Evolutionary conservation across 2,113 vertebrate species (phyloP).

Genomic region (Oophaga pumilio): DNA sequence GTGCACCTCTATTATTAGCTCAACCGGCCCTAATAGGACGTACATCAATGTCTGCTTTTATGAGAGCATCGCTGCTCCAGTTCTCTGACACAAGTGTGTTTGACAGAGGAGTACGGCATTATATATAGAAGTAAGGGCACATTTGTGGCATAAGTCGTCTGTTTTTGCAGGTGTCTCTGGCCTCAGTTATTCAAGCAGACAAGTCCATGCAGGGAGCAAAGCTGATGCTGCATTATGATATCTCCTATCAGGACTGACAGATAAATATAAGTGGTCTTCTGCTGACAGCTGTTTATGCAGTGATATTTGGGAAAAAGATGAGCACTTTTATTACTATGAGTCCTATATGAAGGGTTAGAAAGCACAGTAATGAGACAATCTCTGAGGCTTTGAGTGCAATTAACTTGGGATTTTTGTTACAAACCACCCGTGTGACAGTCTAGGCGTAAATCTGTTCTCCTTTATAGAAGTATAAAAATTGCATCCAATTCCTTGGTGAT

Average conservation of each 20-base stretch:
- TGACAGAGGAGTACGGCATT: neutral
- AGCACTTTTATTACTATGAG: conserved; percentile 28
- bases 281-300: conserved; percentile 37
- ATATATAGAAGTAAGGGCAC: neutral
- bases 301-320: neutral
- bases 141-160: neutral
- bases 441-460: conserved; percentile 44
- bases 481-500: conserved; percentile 50
- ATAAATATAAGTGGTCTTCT: conserved; percentile 22
- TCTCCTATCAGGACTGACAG: conserved; percentile 2
- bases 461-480: conserved; percentile 56
- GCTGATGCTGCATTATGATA: conserved; percentile 7
- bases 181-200: conserved; percentile 31
- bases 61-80: neutral
- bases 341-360: conserved; percentile 38
- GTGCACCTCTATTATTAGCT: neutral
- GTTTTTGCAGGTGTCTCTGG: conserved; percentile 11
- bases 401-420: conserved; percentile 54
- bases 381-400: conserved; percentile 52
- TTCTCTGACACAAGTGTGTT: conserved; percentile 12
- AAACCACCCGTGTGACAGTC: conserved; percentile 53
- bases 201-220: neutral
- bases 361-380: conserved; percentile 54
- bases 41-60: neutral
- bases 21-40: neutral